Base-by-base conservation (phyloP, 2,888 invertebrate genomes). In the Clivina fossor region DNA sequence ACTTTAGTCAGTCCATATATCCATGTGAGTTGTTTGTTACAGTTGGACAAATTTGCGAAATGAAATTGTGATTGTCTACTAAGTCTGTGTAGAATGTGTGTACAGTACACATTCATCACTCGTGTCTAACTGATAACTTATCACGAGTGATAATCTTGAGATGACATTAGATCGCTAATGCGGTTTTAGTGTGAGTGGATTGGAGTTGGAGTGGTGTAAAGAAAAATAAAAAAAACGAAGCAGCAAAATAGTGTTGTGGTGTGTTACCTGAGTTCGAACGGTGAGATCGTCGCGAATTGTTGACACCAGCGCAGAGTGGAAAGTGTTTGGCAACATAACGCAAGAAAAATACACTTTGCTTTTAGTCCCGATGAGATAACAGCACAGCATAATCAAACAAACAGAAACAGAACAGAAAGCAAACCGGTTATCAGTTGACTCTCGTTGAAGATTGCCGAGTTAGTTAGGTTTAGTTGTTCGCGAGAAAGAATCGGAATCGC, bases 61-160 rank as follows among this genome's bases (percentile, higher is more conserved):
- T 38, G 38, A 7, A 19, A 46, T 46, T 28, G 11, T n/a, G 11
- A 30, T 30, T 30, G 3, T 30, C n/a, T n/a, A 30, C 11, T 30
- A 11, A n/a, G 30, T n/a, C 33, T 11, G 7, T 13, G 13, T 15
- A 33, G 5, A n/a, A 33, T 33, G n/a, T n/a, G n/a, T n/a, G n/a
- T n/a, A n/a, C n/a, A n/a, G n/a, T n/a, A n/a, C n/a, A n/a, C n/a
- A n/a, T n/a, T n/a, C 37, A 53, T 44, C 53, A 53, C 53, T 53
- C 37, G 53, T 53, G 53, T 53, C 53, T 53, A 43, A 44, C 53
- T 44, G 53, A 53, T 53, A 44, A 53, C 53, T 53, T 53, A 53
- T 53, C 53, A 53, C 53, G 37, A 53, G 53, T 53, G 53, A 53
- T 43, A 40, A 35, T 35, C 35, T 43, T 37, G 24, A 33, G 13